Evolutionary conservation across 2,888 invertebrate genomes (phyloP).

Genomic region (Drosophila borealis): DNA sequence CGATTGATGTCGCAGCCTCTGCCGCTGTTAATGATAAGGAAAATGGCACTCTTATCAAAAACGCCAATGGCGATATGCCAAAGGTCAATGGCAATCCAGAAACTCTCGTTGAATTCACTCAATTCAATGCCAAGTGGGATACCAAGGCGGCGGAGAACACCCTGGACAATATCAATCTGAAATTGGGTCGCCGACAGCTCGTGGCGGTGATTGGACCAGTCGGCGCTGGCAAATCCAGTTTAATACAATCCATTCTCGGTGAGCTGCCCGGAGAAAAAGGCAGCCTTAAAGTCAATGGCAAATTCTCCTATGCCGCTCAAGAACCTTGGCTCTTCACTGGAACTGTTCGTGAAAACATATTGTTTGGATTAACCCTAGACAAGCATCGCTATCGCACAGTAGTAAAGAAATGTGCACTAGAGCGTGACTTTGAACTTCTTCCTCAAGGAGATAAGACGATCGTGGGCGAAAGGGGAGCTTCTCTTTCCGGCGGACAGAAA

Average conservation of each 20-base stretch:
- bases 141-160: slow-evolving; percentile 87
- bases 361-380: slow-evolving; percentile 87
- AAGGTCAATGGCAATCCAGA: slow-evolving; percentile 30
- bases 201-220: slow-evolving; percentile 90
- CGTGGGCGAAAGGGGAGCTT: slow-evolving; percentile 93
- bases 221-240: slow-evolving; percentile 88
- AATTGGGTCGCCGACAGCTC: slow-evolving; percentile 87
- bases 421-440: slow-evolving; percentile 86
- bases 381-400: slow-evolving; percentile 87
- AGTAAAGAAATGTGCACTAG: slow-evolving; percentile 85
- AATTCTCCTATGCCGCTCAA: slow-evolving; percentile 90
- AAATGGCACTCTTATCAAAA: slow-evolving; percentile 45
- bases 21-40: slow-evolving; percentile 30
- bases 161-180: slow-evolving; percentile 88
- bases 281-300: slow-evolving; percentile 86
- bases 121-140: slow-evolving; percentile 90
- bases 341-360: slow-evolving; percentile 87
- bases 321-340: slow-evolving; percentile 93
- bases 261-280: slow-evolving; percentile 86
- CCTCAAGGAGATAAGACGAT: slow-evolving; percentile 87
- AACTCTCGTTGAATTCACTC: slow-evolving; percentile 86
- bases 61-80: slow-evolving; percentile 29
- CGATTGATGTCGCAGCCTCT: slow-evolving; percentile 32
- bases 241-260: slow-evolving; percentile 86
- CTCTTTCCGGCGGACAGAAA: slow-evolving; percentile 93